Evolutionary conservation across 2,797 vertebrate species (phyloP).

Genomic region (Danio albolineatus): DNA sequence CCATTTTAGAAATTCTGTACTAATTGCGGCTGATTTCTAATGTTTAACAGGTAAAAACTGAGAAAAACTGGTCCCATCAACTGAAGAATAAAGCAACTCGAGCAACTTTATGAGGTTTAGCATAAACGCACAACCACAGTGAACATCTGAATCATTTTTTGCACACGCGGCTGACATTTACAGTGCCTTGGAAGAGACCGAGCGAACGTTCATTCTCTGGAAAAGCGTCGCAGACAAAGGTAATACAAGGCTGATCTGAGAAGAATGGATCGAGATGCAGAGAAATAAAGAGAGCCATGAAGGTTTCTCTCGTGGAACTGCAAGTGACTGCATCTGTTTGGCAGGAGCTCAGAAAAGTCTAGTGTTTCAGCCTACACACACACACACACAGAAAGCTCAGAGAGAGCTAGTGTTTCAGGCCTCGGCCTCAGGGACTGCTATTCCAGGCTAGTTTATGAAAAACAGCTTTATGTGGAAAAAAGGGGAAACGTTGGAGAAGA

Average conservation of each 20-base stretch:
- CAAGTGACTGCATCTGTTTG: conserved; percentile 84
- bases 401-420: conserved; percentile 84
- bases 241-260: conserved; percentile 42
- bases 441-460: conserved; percentile 86
- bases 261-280: background rate
- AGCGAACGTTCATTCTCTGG: background rate
- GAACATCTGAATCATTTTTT: background rate
- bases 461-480: conserved; percentile 88
- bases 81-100: background rate
- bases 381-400: conserved; percentile 66
- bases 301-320: conserved; percentile 81
- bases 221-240: background rate
- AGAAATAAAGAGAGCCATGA: conserved; percentile 67
- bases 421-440: conserved; percentile 81
- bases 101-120: background rate
- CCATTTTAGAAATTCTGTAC: background rate
- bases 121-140: background rate
- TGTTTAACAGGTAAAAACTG: background rate
- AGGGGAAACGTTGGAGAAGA: conserved; percentile 66
- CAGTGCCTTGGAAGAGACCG: background rate
- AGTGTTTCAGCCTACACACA: conserved; percentile 79
- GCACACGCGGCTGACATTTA: background rate
- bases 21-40: background rate
- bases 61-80: background rate
- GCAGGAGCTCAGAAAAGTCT: conserved; percentile 81